Evolutionary conservation across 2,797 vertebrate species (phyloP).

Genomic region (Rhincodon typus): DNA sequence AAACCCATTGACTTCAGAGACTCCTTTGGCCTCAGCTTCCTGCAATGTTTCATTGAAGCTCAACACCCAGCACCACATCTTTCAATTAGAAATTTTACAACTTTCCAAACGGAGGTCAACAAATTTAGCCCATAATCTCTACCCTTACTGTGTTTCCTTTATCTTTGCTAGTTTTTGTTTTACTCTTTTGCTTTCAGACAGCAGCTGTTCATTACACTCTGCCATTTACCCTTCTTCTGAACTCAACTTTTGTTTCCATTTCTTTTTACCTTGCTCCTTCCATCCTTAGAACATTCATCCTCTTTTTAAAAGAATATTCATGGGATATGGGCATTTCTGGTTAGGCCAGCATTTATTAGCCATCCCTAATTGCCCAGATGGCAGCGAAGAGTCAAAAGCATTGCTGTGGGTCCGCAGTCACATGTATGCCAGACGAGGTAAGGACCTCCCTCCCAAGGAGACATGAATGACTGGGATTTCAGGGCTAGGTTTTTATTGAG

Average conservation of each 20-base stretch:
- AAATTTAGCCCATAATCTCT: not conserved
- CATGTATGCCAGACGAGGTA: too few species aligned
- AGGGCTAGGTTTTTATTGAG: too few species aligned
- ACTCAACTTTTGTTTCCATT: not conserved
- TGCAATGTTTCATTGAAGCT: not conserved
- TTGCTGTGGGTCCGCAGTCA: too few species aligned
- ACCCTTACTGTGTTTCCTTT: not conserved
- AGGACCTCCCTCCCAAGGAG: too few species aligned
- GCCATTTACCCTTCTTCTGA: too few species aligned
- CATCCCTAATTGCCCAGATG: too few species aligned
- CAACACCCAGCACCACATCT: not conserved
- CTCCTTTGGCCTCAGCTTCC: not conserved
- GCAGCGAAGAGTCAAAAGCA: too few species aligned
- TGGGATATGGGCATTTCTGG: too few species aligned
- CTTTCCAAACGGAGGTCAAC: not conserved
- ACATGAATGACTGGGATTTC: too few species aligned
- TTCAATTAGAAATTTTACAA: not conserved
- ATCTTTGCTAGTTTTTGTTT: not conserved
- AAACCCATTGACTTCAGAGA: not conserved
- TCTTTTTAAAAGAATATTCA: too few species aligned
- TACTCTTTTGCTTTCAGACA: not conserved
- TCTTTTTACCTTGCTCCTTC: not conserved
- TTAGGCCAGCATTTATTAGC: too few species aligned
- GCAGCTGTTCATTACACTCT: too few species aligned
- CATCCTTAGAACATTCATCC: not conserved